phyloP scores from a whole-genome alignment of 2,113 vertebrate genomes.

The Stigmatopora nigra region DNA sequence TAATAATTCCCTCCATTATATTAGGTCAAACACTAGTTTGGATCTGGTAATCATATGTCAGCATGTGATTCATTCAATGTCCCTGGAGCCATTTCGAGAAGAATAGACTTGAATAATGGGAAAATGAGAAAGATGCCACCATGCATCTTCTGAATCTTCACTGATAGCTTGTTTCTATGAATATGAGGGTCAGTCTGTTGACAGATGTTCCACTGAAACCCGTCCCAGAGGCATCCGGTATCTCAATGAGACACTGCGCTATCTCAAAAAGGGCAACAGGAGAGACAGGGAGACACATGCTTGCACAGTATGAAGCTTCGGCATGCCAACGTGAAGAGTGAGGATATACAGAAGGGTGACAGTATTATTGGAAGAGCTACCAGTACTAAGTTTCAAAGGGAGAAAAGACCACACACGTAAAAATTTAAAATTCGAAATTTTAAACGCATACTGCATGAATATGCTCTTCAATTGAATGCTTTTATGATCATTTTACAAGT shows the following conservation, averaged over 20 bases:
- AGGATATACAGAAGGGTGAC: background rate
- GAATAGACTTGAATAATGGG: slow-evolving; percentile 23
- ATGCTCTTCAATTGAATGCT: no score
- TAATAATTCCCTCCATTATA: slow-evolving; percentile 49
- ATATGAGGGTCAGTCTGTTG: slow-evolving; percentile 36
- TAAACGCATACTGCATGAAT: no score
- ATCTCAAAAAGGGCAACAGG: slow-evolving; percentile 8
- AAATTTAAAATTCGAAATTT: background rate
- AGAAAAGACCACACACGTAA: background rate
- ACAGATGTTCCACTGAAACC: slow-evolving; percentile 29
- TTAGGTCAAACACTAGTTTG: slow-evolving; percentile 43
- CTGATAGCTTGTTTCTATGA: slow-evolving; percentile 24
- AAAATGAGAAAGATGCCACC: slow-evolving; percentile 19
- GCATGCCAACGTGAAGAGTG: slow-evolving; percentile 28
- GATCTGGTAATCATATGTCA: slow-evolving; percentile 52
- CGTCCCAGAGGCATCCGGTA: slow-evolving; percentile 41
- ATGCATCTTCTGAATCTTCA: slow-evolving; percentile 26
- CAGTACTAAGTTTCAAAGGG: slow-evolving; percentile 2
- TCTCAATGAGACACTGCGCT: slow-evolving; percentile 35
- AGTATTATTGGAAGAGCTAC: slow-evolving; percentile 10
- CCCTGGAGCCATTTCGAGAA: slow-evolving; percentile 30
- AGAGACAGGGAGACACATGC: slow-evolving; percentile 37
- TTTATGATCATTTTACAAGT: no score
- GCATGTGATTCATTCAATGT: slow-evolving; percentile 32
- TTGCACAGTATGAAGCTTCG: slow-evolving; percentile 31